Percentiles rank a stretch among this genome's conserved stretches.
Conservation (phyloP, 1,140 invertebrate species). For the Archivesica marissinica region DNA sequence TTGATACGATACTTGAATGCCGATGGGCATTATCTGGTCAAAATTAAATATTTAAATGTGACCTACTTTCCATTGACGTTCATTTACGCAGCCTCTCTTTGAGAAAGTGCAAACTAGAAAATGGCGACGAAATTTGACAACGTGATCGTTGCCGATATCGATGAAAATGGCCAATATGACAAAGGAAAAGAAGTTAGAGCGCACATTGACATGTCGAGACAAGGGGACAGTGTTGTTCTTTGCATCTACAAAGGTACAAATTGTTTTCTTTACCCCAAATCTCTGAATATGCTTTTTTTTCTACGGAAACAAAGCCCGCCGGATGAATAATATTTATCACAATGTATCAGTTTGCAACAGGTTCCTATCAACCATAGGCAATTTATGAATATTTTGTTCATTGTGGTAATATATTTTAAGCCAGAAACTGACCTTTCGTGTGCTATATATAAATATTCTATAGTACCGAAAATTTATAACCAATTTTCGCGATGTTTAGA, state of each 20-base stretch:
- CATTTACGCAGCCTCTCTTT: slow-evolving; percentile 59
- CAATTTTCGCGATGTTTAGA: no score
- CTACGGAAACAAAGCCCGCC: slow-evolving; percentile 17
- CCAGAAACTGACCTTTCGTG: no score
- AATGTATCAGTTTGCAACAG: no score
- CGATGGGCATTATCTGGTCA: no score
- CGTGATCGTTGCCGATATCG: slow-evolving; percentile 78
- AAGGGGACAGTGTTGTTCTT: slow-evolving; percentile 69
- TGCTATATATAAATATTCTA: no score
- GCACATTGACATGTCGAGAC: slow-evolving; percentile 68
- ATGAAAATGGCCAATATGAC: slow-evolving; percentile 76
- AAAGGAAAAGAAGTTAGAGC: slow-evolving; percentile 64
- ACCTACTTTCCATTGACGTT: slow-evolving; percentile 11
- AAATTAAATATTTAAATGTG: not conserved
- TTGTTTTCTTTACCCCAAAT: not conserved
- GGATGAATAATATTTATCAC: not conserved
- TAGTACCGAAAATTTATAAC: no score
- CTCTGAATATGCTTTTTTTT: slow-evolving; percentile 3
- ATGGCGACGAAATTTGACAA: slow-evolving; percentile 83
- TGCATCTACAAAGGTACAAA: slow-evolving; percentile 74
- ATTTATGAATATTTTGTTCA: no score
- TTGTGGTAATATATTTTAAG: no score
- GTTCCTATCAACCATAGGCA: no score
- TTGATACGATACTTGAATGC: no score
- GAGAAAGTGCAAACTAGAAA: slow-evolving; percentile 64